Conservation (phyloP, 1,140 invertebrate species). For the Drosophila varians region DNA sequence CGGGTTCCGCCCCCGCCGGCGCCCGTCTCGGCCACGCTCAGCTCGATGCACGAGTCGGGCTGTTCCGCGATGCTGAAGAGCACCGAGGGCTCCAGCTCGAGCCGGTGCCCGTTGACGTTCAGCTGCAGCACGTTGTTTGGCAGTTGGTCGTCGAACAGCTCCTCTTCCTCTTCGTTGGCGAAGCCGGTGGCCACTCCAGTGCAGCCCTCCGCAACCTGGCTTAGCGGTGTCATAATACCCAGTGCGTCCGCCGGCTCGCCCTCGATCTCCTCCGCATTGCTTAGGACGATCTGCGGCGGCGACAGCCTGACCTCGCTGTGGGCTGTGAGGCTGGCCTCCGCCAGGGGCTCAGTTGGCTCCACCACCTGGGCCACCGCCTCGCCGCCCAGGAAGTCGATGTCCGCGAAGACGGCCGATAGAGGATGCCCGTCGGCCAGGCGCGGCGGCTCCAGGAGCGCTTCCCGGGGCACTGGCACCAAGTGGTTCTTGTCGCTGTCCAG, state of each 20-base stretch:
- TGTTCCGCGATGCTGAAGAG: constrained; percentile 66
- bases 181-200: background rate
- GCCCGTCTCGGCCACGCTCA: constrained; percentile 37
- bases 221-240: constrained; percentile 49
- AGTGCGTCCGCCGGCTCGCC: constrained; percentile 35
- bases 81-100: constrained; percentile 59
- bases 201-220: constrained; percentile 41
- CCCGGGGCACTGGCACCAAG: constrained; percentile 84
- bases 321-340: background rate
- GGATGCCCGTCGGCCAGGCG: constrained; percentile 59
- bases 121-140: constrained; percentile 48
- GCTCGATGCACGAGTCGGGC: constrained; percentile 47
- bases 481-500: constrained; percentile 85
- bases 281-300: constrained; percentile 8
- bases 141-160: constrained; percentile 36
- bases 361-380: constrained; percentile 43
- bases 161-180: constrained; percentile 6
- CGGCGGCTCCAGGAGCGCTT: constrained; percentile 72
- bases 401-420: constrained; percentile 54
- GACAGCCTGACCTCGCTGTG: background rate
- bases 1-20: constrained; percentile 16
- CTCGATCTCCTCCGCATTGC: constrained; percentile 10
- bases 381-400: constrained; percentile 49
- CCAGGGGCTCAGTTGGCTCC: constrained; percentile 9
- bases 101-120: constrained; percentile 51